Conservation (phyloP, 2,888 invertebrate species). For the Philopedon plagiatum region DNA sequence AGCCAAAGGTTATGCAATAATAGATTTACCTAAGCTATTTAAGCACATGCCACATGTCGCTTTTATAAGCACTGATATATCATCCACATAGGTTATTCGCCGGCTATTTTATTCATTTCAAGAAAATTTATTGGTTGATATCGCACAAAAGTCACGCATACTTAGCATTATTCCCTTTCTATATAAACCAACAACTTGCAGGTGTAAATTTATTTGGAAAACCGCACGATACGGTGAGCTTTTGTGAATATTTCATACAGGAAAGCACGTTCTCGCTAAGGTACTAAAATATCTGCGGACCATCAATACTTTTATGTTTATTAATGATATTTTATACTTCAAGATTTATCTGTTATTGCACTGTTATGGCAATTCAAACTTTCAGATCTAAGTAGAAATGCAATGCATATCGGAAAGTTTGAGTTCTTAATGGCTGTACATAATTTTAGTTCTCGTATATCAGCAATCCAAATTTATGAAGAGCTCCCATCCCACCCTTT, state of each 20-base stretch:
- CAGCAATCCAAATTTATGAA: no score
- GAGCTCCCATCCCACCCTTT: no score
- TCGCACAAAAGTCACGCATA: slow-evolving; percentile 39
- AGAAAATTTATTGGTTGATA: slow-evolving; percentile 38
- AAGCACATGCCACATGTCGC: slow-evolving; percentile 16
- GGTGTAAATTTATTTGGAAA: slow-evolving; percentile 30
- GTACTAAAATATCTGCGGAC: background rate
- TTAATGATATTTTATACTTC: no score
- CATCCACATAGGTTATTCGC: slow-evolving; percentile 36
- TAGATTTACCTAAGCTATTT: slow-evolving; percentile 7
- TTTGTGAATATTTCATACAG: background rate
- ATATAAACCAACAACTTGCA: slow-evolving; percentile 36
- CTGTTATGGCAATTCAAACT: no score
- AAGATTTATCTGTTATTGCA: no score
- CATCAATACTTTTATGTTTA: no score
- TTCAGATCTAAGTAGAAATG: no score
- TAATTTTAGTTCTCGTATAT: no score
- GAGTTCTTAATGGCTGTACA: no score
- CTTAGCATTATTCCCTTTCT: slow-evolving; percentile 37
- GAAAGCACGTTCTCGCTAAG: background rate
- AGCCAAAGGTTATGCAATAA: slow-evolving; percentile 12
- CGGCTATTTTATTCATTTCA: slow-evolving; percentile 39
- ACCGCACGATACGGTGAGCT: slow-evolving; percentile 14
- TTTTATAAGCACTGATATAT: slow-evolving; percentile 25
- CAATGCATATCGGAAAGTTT: no score